Evolutionary conservation across 2,888 invertebrate species (phyloP), one percentile per base, ranked within the genome.

Genomic region (Aphodius granarius): DNA sequence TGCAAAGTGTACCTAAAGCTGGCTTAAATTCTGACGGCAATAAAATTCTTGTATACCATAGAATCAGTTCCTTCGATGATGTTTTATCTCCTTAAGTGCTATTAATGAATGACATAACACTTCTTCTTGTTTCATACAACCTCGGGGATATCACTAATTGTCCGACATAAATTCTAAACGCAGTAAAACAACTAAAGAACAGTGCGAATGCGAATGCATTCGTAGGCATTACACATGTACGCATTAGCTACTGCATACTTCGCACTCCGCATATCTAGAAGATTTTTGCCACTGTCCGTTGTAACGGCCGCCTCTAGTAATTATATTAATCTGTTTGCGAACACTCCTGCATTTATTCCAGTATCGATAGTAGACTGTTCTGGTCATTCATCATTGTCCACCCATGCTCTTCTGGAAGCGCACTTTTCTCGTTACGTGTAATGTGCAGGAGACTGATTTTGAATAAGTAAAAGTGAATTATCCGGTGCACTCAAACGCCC

Each of bases 311-410:
- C 68, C 20, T 16, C 68, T 68, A 21, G 22, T 68, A 68, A 68
- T 68, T 68, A 68, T 68, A 68, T 68, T 68, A 68, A 68, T 68
- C 68, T 68, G 68, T 68, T 68, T 68, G 68, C 68, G 68, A 68
- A 68, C 68, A 68, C 68, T 21, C 68, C 68, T 22, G 68, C 68
- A 16, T 68, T 68, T 68, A 68, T 68, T 20, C 68, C 43, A 43
- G 43, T 20, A 68, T 68, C 68, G 68, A 68, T 68, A 68, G 43
- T 43, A 19, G 20, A 20, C 19, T 21, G 22, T 22, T n/a, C 5
- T 15, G 15, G 20, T 22, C 68, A 68, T 68, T 68, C 20, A 68
- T 68, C 68, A 68, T 68, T 68, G 68, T 68, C 68, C 68, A 68
- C 68, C 68, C 22, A 68, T 68, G n/a, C 68, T 19, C 20, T 68